Percentiles rank a stretch among this genome's conserved stretches.
Evolutionary conservation across 2,113 vertebrate genomes (phyloP).

Genomic region (Saccopteryx leptura): DNA sequence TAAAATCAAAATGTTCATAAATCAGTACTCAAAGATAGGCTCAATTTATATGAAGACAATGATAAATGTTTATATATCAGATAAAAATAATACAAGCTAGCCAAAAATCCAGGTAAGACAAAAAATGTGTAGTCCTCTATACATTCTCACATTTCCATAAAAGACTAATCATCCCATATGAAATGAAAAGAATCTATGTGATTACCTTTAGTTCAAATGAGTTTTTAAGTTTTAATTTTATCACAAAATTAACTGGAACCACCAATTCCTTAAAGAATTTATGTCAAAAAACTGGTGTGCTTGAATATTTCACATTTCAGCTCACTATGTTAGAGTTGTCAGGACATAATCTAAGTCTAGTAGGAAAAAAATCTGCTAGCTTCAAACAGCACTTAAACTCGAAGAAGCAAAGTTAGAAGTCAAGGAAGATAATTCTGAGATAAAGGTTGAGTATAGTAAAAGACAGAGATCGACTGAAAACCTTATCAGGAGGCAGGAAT

Average conservation of each 20-base stretch:
- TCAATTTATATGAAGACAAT: neutral
- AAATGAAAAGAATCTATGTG: neutral
- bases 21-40: neutral
- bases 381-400: conserved; percentile 59
- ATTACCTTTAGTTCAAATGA: neutral
- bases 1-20: conserved; percentile 51
- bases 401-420: conserved; percentile 51
- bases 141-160: conserved; percentile 5
- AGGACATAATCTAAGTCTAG: conserved; percentile 31
- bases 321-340: conserved; percentile 49
- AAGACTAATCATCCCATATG: neutral
- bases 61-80: neutral
- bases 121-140: neutral
- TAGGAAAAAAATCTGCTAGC: neutral
- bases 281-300: neutral
- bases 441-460: conserved; percentile 26
- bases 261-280: neutral
- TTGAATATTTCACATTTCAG: conserved; percentile 26
- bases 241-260: conserved; percentile 23
- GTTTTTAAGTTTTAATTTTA: conserved; percentile 43
- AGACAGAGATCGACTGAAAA: neutral
- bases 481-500: neutral
- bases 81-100: conserved; percentile 35
- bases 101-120: conserved; percentile 38
- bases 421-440: conserved; percentile 51